Evolutionary conservation across 2,797 vertebrate genomes (phyloP).

Genomic region (Delichon dasypus): DNA sequence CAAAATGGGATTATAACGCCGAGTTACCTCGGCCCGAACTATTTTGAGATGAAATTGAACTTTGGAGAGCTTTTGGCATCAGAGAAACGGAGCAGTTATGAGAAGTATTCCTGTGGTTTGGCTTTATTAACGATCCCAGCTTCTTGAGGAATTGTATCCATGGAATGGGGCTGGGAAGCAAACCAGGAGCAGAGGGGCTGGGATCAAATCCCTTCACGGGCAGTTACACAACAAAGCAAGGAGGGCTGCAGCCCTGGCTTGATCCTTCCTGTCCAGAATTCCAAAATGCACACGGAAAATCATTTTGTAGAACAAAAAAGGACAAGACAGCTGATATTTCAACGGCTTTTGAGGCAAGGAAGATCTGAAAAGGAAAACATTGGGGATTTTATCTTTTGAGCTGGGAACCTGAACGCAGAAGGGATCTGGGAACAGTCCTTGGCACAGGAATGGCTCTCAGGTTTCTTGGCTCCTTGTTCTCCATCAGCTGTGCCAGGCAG

Average conservation of each 20-base stretch:
- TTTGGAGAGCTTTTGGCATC: neutral
- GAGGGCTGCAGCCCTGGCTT: neutral
- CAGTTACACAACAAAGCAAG: neutral
- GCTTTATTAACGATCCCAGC: neutral
- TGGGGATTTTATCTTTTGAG: neutral
- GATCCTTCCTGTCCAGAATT: neutral
- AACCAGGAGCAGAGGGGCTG: neutral
- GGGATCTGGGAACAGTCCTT: neutral
- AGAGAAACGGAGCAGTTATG: neutral
- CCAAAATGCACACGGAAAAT: neutral
- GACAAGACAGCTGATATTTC: neutral
- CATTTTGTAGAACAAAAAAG: neutral
- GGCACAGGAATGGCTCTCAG: neutral
- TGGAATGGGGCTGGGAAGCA: neutral
- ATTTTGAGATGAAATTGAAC: neutral
- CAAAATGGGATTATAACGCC: neutral
- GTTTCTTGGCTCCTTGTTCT: neutral
- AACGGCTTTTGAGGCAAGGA: neutral
- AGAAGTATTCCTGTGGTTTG: conserved; percentile 13
- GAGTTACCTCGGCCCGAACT: neutral
- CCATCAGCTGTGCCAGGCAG: neutral
- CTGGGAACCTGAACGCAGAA: neutral
- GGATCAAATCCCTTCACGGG: neutral
- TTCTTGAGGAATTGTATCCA: neutral
- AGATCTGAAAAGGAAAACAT: neutral